phyloP scores from a whole-genome alignment of 2,113 vertebrate genomes.

The Morphnarchus princeps region DNA sequence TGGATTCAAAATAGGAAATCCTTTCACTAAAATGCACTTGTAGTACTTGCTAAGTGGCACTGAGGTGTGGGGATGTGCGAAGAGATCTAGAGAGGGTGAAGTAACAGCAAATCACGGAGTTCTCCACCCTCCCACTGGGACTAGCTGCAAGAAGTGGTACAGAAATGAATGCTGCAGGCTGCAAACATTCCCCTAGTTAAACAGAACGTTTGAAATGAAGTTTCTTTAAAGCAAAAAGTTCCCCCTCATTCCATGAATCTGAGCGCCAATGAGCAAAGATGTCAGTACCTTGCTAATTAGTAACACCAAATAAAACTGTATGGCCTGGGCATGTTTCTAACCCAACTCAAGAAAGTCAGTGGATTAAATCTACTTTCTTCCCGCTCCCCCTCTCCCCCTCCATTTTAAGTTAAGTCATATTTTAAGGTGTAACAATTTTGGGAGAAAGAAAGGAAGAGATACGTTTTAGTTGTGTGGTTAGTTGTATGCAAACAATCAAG shows the following conservation, averaged over 20 bases:
- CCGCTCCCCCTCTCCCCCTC: rapidly evolving
- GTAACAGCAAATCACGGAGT: not conserved
- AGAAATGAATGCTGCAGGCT: not conserved
- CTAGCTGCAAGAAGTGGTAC: not conserved
- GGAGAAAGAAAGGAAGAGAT: not conserved
- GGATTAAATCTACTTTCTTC: not conserved
- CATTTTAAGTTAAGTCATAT: not conserved
- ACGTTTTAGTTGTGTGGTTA: not conserved
- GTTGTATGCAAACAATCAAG: not conserved
- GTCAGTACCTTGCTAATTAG: not conserved
- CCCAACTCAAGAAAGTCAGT: not conserved
- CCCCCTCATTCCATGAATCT: not conserved
- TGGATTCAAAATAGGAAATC: not conserved
- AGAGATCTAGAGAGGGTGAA: not conserved
- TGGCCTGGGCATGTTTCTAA: not conserved
- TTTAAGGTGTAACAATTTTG: not conserved
- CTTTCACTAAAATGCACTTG: not conserved
- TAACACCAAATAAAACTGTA: not conserved
- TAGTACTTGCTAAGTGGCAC: not conserved
- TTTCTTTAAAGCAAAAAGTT: not conserved
- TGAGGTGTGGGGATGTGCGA: not conserved
- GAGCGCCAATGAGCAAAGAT: not conserved
- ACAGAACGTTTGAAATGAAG: not conserved
- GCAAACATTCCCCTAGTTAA: not conserved
- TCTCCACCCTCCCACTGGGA: not conserved